phyloP scores from a whole-genome alignment of 2,113 vertebrate genomes.

The Hemichromis elongatus region DNA sequence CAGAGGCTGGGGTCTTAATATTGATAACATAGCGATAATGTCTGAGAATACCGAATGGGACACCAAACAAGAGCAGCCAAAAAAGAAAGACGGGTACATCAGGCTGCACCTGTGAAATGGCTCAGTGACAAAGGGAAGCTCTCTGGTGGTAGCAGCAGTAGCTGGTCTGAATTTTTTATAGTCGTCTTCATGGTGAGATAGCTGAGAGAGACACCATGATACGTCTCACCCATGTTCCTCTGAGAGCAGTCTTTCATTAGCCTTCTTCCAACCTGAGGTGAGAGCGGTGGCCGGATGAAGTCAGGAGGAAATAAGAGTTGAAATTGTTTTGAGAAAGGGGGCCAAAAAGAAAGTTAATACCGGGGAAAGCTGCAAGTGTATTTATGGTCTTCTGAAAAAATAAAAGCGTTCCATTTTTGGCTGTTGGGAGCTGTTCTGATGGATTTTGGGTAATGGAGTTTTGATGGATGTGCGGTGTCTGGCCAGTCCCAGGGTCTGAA shows the following conservation, averaged over 20 bases:
- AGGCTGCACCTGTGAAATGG: constrained; percentile 22
- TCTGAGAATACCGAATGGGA: background rate
- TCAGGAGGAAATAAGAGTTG: constrained; percentile 51
- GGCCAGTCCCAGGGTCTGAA: background rate
- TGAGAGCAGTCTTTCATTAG: constrained; percentile 63
- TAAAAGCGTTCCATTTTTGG: constrained; percentile 17
- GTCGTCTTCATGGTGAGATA: constrained; percentile 16
- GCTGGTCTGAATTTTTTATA: constrained; percentile 64
- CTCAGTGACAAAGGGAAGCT: constrained; percentile 25
- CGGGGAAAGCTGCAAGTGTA: constrained; percentile 40
- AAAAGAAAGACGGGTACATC: constrained; percentile 12
- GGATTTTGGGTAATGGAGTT: constrained; percentile 69
- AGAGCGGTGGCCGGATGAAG: constrained; percentile 8
- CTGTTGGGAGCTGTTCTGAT: constrained; percentile 50
- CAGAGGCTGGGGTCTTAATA: constrained; percentile 27
- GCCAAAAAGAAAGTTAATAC: constrained; percentile 42
- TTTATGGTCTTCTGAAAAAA: constrained; percentile 50
- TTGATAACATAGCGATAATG: constrained; percentile 55
- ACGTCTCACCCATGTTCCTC: constrained; percentile 54
- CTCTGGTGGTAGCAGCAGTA: constrained; percentile 44
- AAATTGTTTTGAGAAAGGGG: constrained; percentile 55
- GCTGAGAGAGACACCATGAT: constrained; percentile 51
- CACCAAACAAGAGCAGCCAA: background rate
- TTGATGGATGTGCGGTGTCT: constrained; percentile 61
- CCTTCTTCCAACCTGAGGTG: constrained; percentile 41